A percentile compares a stretch with the other conserved stretches of the same genome.
Evolutionary conservation across 2,797 vertebrate species (phyloP).

Genomic region (Coregonus ussuriensis): DNA sequence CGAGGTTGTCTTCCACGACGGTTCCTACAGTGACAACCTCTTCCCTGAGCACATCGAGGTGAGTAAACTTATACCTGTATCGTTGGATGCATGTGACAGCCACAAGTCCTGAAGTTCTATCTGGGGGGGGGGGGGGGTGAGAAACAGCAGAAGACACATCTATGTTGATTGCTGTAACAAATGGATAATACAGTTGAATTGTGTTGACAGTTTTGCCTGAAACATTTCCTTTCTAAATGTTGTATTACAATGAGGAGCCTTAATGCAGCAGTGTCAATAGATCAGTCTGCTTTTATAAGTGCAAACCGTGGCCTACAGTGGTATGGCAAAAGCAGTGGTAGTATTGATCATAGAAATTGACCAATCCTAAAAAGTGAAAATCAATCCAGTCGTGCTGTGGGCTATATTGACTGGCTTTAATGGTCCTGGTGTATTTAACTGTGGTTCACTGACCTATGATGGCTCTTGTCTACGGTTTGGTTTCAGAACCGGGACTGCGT

Average conservation of each 20-base stretch:
- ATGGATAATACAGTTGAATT: no score
- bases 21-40: constrained; percentile 97
- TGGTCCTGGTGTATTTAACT: no score
- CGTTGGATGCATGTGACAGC: background rate
- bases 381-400: background rate
- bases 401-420: no score
- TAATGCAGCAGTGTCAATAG: background rate
- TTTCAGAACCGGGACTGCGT: constrained; percentile 89
- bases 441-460: background rate
- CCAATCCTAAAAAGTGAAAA: background rate
- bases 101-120: background rate
- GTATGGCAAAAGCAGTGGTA: background rate
- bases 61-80: constrained; percentile 5
- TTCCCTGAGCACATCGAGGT: constrained; percentile 98
- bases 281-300: background rate
- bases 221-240: background rate
- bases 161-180: no score
- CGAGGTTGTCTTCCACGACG: constrained; percentile 96
- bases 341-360: background rate
- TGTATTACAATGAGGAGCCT: background rate
- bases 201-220: background rate
- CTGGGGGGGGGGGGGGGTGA: no score
- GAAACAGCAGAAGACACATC: no score
- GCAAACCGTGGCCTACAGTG: background rate
- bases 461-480: background rate